Conservation (phyloP, 2,888 invertebrate species). For the Hemicrepidius hirtus region DNA sequence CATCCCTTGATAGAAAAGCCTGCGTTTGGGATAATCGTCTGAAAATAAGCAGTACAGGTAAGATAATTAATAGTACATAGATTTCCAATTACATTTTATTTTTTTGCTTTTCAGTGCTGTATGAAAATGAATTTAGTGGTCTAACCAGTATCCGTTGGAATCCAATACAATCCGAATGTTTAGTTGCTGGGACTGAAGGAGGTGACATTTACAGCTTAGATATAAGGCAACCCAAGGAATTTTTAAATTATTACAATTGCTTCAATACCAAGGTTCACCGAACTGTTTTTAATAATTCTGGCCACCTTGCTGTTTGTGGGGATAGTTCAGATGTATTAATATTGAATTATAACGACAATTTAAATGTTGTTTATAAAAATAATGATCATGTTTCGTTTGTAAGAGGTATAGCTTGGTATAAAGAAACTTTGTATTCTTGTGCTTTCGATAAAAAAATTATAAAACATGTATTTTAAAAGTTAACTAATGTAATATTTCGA, state of each 20-base stretch:
- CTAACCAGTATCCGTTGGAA: slow-evolving; percentile 72
- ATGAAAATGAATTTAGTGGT: slow-evolving; percentile 68
- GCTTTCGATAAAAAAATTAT: slow-evolving; percentile 75
- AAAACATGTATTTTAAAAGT: slow-evolving; percentile 63
- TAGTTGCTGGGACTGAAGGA: slow-evolving; percentile 73
- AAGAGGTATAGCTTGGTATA: slow-evolving; percentile 75
- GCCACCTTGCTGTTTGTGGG: slow-evolving; percentile 72
- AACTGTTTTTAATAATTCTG: slow-evolving; percentile 69
- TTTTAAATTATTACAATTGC: slow-evolving; percentile 64
- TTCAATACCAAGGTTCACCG: slow-evolving; percentile 69
- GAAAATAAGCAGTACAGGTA: slow-evolving; percentile 68
- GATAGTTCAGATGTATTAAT: slow-evolving; percentile 72
- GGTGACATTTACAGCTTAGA: slow-evolving; percentile 75
- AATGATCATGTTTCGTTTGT: slow-evolving; percentile 74
- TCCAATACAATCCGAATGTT: slow-evolving; percentile 67
- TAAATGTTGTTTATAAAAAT: slow-evolving; percentile 70
- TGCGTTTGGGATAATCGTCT: slow-evolving; percentile 74
- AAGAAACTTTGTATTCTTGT: slow-evolving; percentile 74
- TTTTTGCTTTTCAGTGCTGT: slow-evolving; percentile 66
- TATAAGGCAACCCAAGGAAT: slow-evolving; percentile 70
- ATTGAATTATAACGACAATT: slow-evolving; percentile 67
- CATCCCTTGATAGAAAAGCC: slow-evolving; percentile 71
- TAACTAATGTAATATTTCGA: neutral
- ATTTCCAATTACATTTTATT: no score
- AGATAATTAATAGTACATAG: no score